Conservation (phyloP, 1,140 invertebrate genomes). For the Gryon sp. region DNA sequence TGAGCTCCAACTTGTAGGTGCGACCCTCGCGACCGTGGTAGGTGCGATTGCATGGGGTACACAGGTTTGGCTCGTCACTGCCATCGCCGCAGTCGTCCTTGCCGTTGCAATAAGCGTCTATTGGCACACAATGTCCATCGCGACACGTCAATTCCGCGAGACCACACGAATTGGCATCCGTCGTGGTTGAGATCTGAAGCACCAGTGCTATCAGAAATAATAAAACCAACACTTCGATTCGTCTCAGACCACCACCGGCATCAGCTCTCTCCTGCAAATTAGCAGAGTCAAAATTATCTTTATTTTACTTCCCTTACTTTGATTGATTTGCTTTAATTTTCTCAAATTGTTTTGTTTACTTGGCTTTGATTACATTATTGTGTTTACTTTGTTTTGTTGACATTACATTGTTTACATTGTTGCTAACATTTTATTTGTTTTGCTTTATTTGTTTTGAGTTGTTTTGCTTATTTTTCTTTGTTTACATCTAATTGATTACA, state of each 20-base stretch:
- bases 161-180: constrained; percentile 80
- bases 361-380: too few species aligned
- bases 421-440: too few species aligned
- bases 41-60: constrained; percentile 92
- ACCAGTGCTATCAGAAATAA: constrained; percentile 37
- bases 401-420: too few species aligned
- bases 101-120: constrained; percentile 92
- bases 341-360: too few species aligned
- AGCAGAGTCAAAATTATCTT: too few species aligned
- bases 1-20: constrained; percentile 87
- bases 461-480: too few species aligned
- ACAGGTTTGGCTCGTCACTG: constrained; percentile 90
- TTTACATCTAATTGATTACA: too few species aligned
- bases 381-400: too few species aligned
- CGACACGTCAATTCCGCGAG: constrained; percentile 91
- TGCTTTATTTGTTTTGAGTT: too few species aligned
- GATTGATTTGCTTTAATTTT: too few species aligned
- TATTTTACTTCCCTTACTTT: too few species aligned
- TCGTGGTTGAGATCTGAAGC: constrained; percentile 25
- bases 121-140: constrained; percentile 88
- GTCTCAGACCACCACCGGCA: constrained; percentile 67
- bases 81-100: constrained; percentile 89
- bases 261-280: constrained; percentile 76
- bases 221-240: constrained; percentile 27
- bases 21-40: constrained; percentile 92